A percentile compares a stretch with the other conserved stretches of the same genome.
Conservation (phyloP, 30 jellyfish, hydroid and myxozoan genomes). For the Rhopilema esculentum region DNA sequence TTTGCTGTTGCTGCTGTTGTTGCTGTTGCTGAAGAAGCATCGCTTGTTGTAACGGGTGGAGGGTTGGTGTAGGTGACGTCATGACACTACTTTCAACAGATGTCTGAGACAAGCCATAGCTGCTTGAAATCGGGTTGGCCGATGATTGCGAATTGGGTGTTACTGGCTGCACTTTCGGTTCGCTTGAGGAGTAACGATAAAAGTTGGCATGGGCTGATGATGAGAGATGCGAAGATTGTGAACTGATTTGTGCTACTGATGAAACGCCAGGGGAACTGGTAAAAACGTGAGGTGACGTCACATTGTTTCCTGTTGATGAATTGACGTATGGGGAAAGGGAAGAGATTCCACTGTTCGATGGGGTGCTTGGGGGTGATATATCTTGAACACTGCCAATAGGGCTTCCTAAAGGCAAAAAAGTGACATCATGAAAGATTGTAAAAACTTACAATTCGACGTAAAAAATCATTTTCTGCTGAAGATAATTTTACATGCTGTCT, state of each 20-base stretch:
- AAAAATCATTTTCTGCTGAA: too few species aligned
- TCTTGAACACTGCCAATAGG: slow-evolving; percentile 90
- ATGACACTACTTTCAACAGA: slow-evolving; percentile 25
- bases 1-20: slow-evolving; percentile 53
- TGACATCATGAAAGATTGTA: not conserved
- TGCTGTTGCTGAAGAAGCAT: slow-evolving; percentile 91
- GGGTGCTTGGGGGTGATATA: slow-evolving; percentile 97
- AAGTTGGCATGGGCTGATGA: slow-evolving; percentile 18
- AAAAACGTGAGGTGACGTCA: slow-evolving; percentile 59
- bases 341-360: slow-evolving; percentile 82
- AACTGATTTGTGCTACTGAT: slow-evolving; percentile 38
- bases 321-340: slow-evolving; percentile 78
- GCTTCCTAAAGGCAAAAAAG: slow-evolving; percentile 44
- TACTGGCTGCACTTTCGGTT: slow-evolving; percentile 27
- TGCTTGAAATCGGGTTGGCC: slow-evolving; percentile 16
- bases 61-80: slow-evolving; percentile 68
- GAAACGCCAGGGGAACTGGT: slow-evolving; percentile 75
- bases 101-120: slow-evolving; percentile 29
- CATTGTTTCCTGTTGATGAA: slow-evolving; percentile 58
- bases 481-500: too few species aligned
- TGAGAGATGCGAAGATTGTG: slow-evolving; percentile 23
- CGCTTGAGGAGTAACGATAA: slow-evolving; percentile 36
- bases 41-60: slow-evolving; percentile 98
- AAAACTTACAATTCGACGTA: too few species aligned
- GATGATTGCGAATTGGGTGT: slow-evolving; percentile 43